These are phyloP conservation scores for Rhadina sibilatrix DNA, from an alignment of 2,113 vertebrate genomes.

Conservation along the genomic window DNA sequence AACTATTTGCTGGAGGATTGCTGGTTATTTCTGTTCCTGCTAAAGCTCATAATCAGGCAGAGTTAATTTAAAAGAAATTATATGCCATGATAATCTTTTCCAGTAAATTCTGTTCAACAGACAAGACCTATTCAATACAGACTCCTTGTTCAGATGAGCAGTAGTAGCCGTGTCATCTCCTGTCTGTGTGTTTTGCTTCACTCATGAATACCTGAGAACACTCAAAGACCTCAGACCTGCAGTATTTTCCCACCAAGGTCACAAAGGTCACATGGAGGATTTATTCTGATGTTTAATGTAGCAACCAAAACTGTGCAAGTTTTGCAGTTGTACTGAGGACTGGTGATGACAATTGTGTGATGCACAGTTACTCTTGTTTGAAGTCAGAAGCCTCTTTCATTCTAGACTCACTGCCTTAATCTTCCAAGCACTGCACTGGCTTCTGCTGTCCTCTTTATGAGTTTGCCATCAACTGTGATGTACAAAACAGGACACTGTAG, in stretches of 20 bases:
- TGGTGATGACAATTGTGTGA: background rate
- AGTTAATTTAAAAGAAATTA: slow-evolving; percentile 46
- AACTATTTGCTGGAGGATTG: slow-evolving; percentile 36
- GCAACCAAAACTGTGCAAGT: background rate
- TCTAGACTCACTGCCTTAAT: background rate
- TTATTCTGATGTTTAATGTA: background rate
- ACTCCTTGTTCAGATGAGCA: background rate
- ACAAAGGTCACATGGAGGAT: background rate
- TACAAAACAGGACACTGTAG: background rate
- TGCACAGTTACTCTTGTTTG: background rate
- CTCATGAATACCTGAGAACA: background rate
- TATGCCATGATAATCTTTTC: background rate
- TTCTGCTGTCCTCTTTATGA: background rate
- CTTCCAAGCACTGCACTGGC: background rate
- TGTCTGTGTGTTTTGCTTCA: background rate
- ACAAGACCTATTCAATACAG: background rate
- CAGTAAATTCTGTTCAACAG: background rate
- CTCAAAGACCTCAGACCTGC: background rate
- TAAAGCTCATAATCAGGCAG: slow-evolving; percentile 11
- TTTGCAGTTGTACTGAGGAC: background rate
- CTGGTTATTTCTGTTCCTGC: slow-evolving; percentile 39
- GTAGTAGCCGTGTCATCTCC: background rate
- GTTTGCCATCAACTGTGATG: background rate
- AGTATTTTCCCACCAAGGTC: background rate
- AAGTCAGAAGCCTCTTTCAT: background rate